These are phyloP conservation scores for Enteromius argenteus DNA, from an alignment of 2,797 vertebrate genomes.

Conservation along the genomic window DNA sequence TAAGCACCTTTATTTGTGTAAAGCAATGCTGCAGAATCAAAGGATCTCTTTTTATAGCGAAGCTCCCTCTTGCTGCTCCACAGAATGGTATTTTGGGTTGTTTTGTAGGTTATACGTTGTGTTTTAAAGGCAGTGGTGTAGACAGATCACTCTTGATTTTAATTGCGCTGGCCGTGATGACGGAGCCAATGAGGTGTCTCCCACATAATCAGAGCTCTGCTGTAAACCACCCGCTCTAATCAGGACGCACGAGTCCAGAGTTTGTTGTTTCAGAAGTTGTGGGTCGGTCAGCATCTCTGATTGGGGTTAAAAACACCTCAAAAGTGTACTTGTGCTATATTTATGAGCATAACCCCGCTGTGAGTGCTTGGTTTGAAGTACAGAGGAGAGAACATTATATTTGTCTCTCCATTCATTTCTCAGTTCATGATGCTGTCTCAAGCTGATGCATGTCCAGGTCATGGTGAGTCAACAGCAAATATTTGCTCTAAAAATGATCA, in stretches of 20 bases:
- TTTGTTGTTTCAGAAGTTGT: neutral
- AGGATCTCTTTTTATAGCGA: neutral
- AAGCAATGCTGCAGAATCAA: neutral
- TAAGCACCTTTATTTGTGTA: neutral
- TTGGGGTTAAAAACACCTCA: neutral
- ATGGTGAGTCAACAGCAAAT: constrained; percentile 34
- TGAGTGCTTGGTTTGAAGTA: neutral
- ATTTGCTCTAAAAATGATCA: constrained; percentile 38
- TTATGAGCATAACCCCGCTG: neutral
- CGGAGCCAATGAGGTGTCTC: neutral
- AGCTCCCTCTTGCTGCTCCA: neutral
- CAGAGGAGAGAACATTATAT: neutral
- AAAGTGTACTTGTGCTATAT: neutral
- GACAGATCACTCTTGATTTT: neutral
- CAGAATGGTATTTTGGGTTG: neutral
- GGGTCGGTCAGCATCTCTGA: constrained; percentile 10
- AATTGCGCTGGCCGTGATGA: neutral
- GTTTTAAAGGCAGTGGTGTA: neutral
- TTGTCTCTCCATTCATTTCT: neutral
- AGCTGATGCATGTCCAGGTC: constrained; percentile 9
- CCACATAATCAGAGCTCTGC: constrained; percentile 9
- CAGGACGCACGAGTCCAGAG: neutral
- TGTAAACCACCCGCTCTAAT: neutral
- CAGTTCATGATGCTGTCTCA: neutral
- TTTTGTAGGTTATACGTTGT: neutral